Evolutionary conservation across 2,113 vertebrate species (phyloP).

Genomic region (Dipodomys merriami): DNA sequence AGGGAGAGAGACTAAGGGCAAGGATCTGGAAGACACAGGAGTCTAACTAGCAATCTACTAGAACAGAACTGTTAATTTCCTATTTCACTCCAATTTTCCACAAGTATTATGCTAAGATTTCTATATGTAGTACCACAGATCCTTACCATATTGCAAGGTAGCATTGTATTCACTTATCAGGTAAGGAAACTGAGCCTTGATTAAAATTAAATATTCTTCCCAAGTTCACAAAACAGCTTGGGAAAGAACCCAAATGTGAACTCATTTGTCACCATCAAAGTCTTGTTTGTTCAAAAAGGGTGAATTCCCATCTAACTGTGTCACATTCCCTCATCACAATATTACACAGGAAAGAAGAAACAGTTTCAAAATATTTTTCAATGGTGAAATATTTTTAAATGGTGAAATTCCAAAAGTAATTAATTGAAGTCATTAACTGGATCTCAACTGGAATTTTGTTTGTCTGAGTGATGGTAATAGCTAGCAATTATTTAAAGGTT

Average conservation of each 20-base stretch:
- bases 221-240: not conserved
- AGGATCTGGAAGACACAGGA: not conserved
- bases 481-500: constrained; percentile 37
- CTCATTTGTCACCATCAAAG: not conserved
- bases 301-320: not conserved
- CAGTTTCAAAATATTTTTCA: constrained; percentile 45
- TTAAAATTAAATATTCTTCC: not conserved
- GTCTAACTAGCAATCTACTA: not conserved
- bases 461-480: constrained; percentile 51
- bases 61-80: constrained; percentile 12
- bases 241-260: not conserved
- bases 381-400: constrained; percentile 57
- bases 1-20: not conserved
- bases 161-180: not conserved
- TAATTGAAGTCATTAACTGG: constrained; percentile 41
- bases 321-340: not conserved
- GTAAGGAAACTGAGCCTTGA: not conserved
- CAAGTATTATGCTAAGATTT: constrained; percentile 19
- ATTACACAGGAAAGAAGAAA: constrained; percentile 1
- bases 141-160: not conserved
- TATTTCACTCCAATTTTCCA: not conserved
- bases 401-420: constrained; percentile 54
- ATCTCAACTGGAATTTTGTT: constrained; percentile 44
- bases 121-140: not conserved
- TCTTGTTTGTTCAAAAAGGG: constrained; percentile 39